phyloP scores from a whole-genome alignment of 2,888 invertebrate species.

The Lysandra bellargus region DNA sequence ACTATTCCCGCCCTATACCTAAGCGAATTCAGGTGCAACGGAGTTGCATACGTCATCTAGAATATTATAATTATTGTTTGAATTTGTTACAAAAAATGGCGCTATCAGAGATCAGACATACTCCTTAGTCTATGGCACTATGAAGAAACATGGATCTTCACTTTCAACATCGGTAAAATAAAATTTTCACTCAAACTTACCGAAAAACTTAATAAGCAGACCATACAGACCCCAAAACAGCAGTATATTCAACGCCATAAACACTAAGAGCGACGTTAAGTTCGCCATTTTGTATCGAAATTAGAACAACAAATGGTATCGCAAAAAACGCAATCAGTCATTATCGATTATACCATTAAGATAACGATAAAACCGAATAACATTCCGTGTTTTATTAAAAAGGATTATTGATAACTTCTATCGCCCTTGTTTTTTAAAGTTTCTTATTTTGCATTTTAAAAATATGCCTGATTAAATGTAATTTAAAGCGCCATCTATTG shows the following conservation, averaged over 20 bases:
- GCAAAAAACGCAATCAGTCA: conserved; percentile 37
- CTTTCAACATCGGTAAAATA: neutral
- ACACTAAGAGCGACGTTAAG: conserved; percentile 51
- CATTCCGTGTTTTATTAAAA: neutral
- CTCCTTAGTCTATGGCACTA: no score
- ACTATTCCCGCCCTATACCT: no score
- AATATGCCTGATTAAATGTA: neutral
- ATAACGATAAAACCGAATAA: neutral
- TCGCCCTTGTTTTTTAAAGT: neutral
- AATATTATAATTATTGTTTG: no score
- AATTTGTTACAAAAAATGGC: neutral
- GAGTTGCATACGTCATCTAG: no score
- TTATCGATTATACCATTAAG: conserved; percentile 33
- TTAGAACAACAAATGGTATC: conserved; percentile 44
- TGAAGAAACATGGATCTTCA: no score
- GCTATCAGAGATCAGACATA: no score
- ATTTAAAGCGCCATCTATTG: neutral
- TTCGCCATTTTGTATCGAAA: conserved; percentile 48
- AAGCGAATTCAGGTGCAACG: no score
- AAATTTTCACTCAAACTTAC: conserved; percentile 52
- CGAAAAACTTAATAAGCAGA: conserved; percentile 54
- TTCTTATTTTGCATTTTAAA: neutral
- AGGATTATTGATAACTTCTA: conserved; percentile 10
- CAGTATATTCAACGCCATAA: conserved; percentile 56
- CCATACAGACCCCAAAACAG: conserved; percentile 61